A percentile compares a stretch with the other conserved stretches of the same genome.
Conservation (phyloP, 2,888 invertebrate genomes). For the Acleris laterana region DNA sequence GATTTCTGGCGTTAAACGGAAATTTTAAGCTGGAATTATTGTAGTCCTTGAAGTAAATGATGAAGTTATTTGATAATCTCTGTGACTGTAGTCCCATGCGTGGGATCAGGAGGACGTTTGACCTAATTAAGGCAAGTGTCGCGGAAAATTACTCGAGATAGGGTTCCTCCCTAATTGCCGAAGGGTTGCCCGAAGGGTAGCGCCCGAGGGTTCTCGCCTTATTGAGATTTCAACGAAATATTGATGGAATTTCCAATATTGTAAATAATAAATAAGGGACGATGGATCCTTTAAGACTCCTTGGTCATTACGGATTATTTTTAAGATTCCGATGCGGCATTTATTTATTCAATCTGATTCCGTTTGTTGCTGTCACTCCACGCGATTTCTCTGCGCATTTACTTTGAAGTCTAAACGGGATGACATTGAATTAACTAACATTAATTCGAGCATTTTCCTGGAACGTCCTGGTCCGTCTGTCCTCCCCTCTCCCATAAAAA, state of each 20-base stretch:
- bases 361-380: neutral
- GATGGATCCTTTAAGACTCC: constrained; percentile 32
- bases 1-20: too few relatives aligned
- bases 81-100: constrained; percentile 37
- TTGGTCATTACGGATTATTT: constrained; percentile 30
- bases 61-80: neutral
- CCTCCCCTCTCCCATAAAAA: constrained; percentile 27
- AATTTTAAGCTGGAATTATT: too few relatives aligned
- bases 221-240: constrained; percentile 38
- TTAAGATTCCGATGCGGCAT: neutral
- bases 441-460: constrained; percentile 18
- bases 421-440: constrained; percentile 7
- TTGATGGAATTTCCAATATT: constrained; percentile 36
- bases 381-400: neutral
- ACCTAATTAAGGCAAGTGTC: constrained; percentile 76
- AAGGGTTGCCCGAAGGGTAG: constrained; percentile 49
- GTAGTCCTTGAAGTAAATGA: too few relatives aligned
- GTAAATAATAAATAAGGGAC: constrained; percentile 35
- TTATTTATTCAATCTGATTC: neutral
- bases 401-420: neutral
- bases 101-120: constrained; percentile 57
- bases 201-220: constrained; percentile 26
- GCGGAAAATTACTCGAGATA: constrained; percentile 74
- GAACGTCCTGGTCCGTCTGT: constrained; percentile 4
- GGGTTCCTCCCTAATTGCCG: constrained; percentile 66